These are phyloP conservation scores for Cheirogaleus medius DNA, from an alignment of 2,113 vertebrate genomes.

Conservation along the genomic window DNA sequence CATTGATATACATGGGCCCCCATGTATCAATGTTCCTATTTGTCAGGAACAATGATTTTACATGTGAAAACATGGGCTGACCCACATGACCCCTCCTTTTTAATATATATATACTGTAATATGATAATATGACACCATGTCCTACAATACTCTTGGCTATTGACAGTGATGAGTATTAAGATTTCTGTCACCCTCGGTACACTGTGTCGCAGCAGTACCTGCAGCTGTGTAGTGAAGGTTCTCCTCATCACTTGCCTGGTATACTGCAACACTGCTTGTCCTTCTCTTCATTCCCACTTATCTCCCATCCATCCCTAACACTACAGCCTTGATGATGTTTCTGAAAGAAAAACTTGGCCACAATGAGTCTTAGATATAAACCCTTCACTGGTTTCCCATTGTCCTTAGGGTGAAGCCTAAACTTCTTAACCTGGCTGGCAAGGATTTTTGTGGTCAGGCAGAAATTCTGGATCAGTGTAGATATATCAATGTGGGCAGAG, in stretches of 20 bases:
- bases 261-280: neutral
- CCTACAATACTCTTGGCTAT: neutral
- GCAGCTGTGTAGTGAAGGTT: neutral
- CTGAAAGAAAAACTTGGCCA: neutral
- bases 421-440: neutral
- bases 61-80: neutral
- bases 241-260: neutral
- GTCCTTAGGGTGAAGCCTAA: neutral
- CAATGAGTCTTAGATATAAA: neutral
- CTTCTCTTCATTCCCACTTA: neutral
- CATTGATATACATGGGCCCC: neutral
- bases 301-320: neutral
- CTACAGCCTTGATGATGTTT: neutral
- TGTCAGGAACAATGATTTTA: slow-evolving; percentile 5
- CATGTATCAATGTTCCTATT: neutral
- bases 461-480: neutral
- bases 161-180: neutral
- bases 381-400: neutral
- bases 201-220: neutral
- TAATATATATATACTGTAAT: neutral
- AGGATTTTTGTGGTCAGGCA: neutral
- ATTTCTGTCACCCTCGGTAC: neutral
- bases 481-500: neutral
- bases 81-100: neutral
- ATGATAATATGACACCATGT: neutral